Evolutionary conservation across 2,797 vertebrate genomes (phyloP).

Genomic region (Amblyraja radiata): DNA sequence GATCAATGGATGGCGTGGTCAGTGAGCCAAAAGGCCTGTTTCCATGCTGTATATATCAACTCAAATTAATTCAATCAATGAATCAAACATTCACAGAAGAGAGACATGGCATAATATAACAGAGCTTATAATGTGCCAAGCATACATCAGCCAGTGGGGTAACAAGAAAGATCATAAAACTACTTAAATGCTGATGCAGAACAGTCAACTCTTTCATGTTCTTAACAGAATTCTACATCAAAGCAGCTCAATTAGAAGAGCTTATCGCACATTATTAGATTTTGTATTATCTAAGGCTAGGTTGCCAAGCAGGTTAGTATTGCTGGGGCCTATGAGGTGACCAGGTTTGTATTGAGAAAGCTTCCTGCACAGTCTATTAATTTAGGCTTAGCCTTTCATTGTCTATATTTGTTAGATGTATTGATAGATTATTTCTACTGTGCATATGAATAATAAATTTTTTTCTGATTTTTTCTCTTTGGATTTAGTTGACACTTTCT

Average conservation of each 20-base stretch:
- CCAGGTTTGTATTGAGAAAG: neutral
- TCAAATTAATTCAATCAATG: too few relatives aligned
- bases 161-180: constrained; percentile 14
- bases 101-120: neutral
- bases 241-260: neutral
- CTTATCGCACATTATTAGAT: neutral
- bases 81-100: neutral
- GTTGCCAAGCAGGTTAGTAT: neutral
- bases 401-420: neutral
- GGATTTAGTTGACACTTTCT: neutral
- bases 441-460: neutral
- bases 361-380: neutral
- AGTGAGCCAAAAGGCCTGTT: too few relatives aligned
- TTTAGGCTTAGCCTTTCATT: neutral
- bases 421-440: neutral
- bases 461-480: neutral
- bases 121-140: neutral
- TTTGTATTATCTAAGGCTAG: neutral
- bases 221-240: neutral
- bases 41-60: too few relatives aligned
- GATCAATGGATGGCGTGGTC: too few relatives aligned
- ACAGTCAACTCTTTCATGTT: constrained; percentile 5
- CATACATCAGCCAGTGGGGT: neutral
- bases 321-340: neutral
- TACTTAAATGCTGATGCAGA: neutral